Percentiles rank a stretch among this genome's conserved stretches.
Evolutionary conservation across 2,797 vertebrate genomes (phyloP).

Genomic region (Tokudaia muenninki): DNA sequence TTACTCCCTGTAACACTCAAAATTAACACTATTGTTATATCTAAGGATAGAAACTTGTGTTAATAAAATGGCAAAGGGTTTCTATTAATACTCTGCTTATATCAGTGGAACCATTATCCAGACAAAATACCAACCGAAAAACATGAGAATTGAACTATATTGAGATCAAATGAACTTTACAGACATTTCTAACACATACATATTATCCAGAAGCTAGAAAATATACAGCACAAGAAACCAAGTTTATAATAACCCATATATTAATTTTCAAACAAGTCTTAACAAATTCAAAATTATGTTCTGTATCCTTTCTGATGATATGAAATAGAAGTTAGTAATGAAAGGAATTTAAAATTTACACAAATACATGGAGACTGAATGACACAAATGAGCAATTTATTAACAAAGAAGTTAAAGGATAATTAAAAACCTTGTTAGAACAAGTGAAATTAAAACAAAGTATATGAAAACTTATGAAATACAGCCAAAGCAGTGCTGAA

Average conservation of each 20-base stretch:
- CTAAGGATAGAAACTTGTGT: background rate
- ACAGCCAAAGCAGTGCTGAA: background rate
- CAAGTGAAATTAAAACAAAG: background rate
- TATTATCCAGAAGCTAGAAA: background rate
- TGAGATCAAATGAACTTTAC: background rate
- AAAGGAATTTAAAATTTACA: background rate
- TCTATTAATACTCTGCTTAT: background rate
- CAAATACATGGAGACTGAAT: background rate
- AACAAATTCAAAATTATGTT: background rate
- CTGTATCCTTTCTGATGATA: background rate
- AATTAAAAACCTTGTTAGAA: background rate
- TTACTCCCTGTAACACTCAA: background rate
- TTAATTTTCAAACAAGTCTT: background rate
- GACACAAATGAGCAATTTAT: background rate
- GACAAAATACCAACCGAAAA: background rate
- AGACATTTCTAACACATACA: background rate
- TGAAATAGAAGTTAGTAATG: background rate
- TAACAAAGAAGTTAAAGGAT: background rate
- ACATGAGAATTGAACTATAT: background rate
- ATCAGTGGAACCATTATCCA: background rate
- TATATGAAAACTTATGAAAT: background rate
- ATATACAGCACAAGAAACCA: background rate
- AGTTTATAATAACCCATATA: background rate
- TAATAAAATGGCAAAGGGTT: background rate
- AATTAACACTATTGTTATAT: background rate